phyloP scores from a whole-genome alignment of 2,797 vertebrate species.

The Urocyon cinereoargenteus region DNA sequence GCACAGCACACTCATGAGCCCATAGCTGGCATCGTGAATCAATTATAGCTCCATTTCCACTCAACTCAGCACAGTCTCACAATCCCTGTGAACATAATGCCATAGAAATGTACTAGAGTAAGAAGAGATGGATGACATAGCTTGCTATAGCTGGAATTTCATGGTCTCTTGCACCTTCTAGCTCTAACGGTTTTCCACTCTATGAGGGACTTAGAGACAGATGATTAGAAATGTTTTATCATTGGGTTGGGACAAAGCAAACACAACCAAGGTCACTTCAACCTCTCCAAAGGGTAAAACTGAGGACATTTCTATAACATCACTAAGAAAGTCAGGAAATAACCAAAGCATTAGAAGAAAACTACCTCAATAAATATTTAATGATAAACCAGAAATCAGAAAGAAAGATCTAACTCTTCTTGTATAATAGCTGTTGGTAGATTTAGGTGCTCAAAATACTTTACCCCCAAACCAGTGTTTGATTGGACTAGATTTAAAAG shows the following conservation, averaged over 20 bases:
- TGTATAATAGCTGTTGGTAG: background rate
- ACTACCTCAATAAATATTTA: background rate
- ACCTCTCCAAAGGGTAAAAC: background rate
- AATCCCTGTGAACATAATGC: background rate
- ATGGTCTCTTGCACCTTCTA: background rate
- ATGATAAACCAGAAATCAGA: constrained; percentile 12
- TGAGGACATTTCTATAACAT: background rate
- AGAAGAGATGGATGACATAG: background rate
- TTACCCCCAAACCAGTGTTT: background rate
- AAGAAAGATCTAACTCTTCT: constrained; percentile 2
- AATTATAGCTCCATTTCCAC: background rate
- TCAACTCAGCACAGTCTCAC: background rate
- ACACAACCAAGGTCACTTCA: constrained; percentile 7
- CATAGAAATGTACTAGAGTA: background rate
- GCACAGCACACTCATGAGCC: background rate
- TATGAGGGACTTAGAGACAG: background rate
- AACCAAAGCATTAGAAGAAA: background rate
- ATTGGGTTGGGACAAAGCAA: background rate
- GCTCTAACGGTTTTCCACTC: background rate
- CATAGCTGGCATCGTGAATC: background rate
- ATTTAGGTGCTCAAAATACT: constrained; percentile 49
- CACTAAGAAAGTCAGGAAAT: background rate
- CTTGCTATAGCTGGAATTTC: background rate
- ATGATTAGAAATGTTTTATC: background rate
- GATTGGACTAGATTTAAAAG: constrained; percentile 15